Base-by-base conservation (phyloP, 1,140 invertebrate genomes). In the Cydia strobilella region DNA sequence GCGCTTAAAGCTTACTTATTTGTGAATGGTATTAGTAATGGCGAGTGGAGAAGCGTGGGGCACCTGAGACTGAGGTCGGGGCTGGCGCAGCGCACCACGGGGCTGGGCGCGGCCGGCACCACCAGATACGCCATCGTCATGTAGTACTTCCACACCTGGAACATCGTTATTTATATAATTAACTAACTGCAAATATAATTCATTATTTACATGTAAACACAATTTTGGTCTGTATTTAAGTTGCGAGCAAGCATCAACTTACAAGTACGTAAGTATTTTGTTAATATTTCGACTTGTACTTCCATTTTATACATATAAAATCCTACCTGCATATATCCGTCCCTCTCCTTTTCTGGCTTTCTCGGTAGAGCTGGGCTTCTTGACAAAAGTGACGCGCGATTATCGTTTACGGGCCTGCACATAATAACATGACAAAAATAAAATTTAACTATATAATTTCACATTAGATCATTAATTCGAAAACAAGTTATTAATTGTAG, bases 61-160 rank as follows among this genome's bases (percentile, higher is more conserved):
- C 95, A 97, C 96, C 97, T 97, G 75, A 98, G 94, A 90, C 96
- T 97, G 39, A 98, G 94, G 94, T 99, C 98, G 18, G 98, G 98
- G 80, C 98, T 98, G 4, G 97, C 97, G 90, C 97, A 99, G 39
- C 98, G 95, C 23, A 98, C 94, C 2, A 98, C 95, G 0, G 97
- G 96, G 83, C 95, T 96, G 0, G 97, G 96, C 20, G 97, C 96
- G 51, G 97, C 96, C 23, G 97, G 97, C 1, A 99, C 98, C 7
- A 99, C 96, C 76, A 98, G 94, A 93, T 98, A 99, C 2, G 98
- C 98, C 93, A 99, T 97, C 12, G 98, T 97, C 72, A 98, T 95
- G 91, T 99, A 99, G 93, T 99, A 99, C 85, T 98, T 97, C 98
- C 98, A 99, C 0, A 99, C 94, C 87, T 97, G 95, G 39, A 12